phyloP scores from a whole-genome alignment of 2,888 invertebrate species.

The Margaritifera margaritifera region DNA sequence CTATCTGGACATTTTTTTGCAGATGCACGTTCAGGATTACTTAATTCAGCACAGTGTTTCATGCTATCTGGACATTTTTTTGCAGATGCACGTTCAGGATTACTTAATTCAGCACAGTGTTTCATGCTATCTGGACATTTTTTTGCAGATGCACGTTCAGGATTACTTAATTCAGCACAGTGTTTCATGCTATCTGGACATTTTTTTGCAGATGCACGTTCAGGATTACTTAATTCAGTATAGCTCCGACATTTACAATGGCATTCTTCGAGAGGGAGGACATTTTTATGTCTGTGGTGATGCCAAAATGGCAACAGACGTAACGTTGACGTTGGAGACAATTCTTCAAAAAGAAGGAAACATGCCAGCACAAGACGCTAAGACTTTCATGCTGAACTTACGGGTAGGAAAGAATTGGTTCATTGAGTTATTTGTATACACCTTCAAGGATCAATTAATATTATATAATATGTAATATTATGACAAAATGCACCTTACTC shows the following conservation, averaged over 20 bases:
- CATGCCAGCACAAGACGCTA: conserved; percentile 85
- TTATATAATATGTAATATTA: too few relatives aligned
- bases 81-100: conserved; percentile 94
- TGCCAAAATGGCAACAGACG: conserved; percentile 97
- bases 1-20: too few relatives aligned
- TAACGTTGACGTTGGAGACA: conserved; percentile 89
- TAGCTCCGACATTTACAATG: conserved; percentile 84
- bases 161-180: conserved; percentile 82
- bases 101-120: conserved; percentile 87
- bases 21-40: conserved; percentile 96
- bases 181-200: too few relatives aligned
- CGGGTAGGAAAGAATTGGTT: conserved; percentile 79
- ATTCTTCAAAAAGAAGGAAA: conserved; percentile 76
- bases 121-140: too few relatives aligned
- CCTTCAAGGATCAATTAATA: too few relatives aligned
- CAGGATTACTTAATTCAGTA: conserved; percentile 90
- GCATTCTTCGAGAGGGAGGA: conserved; percentile 85
- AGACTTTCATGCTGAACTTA: conserved; percentile 87
- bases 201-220: conserved; percentile 85
- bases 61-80: not conserved
- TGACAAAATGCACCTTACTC: too few relatives aligned
- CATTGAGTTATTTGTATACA: not conserved
- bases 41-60: conserved; percentile 86
- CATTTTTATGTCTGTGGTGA: conserved; percentile 98
- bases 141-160: conserved; percentile 90